Evolutionary conservation across 2,113 vertebrate genomes (phyloP).

Genomic region (Pyrgilauda ruficollis): DNA sequence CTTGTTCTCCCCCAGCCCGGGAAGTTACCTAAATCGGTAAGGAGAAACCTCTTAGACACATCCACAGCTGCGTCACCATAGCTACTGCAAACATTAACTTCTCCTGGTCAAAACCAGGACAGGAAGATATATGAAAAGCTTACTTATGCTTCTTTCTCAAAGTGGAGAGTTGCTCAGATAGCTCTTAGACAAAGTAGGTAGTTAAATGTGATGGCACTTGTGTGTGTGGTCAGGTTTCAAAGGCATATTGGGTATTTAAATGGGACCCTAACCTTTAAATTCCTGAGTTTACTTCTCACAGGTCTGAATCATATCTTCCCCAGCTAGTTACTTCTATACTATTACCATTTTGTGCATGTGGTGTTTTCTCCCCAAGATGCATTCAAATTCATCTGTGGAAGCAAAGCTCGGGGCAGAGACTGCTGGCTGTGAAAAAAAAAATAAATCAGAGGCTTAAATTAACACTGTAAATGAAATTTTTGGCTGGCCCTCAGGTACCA

Average conservation of each 20-base stretch:
- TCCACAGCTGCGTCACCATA: fast-evolving
- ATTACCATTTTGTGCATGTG: not conserved
- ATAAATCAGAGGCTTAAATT: not conserved
- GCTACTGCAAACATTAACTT: not conserved
- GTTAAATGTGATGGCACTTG: not conserved
- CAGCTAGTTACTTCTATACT: not conserved
- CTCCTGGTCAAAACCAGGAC: not conserved
- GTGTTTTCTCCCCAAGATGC: not conserved
- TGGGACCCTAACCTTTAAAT: not conserved
- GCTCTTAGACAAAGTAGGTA: not conserved
- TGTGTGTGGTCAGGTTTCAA: not conserved
- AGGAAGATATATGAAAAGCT: not conserved
- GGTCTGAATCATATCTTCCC: not conserved
- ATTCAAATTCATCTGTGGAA: not conserved
- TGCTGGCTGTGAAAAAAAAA: not conserved
- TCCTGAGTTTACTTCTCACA: not conserved
- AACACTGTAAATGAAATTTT: not conserved
- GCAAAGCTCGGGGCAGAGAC: not conserved
- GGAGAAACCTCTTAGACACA: not conserved
- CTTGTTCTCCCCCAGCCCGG: fast-evolving
- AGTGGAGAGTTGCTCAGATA: not conserved
- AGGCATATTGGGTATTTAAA: not conserved
- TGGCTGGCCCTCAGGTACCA: not conserved
- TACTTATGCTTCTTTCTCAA: not conserved
- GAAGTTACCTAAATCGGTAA: not conserved